Evolutionary conservation across 1,140 invertebrate species (phyloP).

Genomic region (Nephotettix cincticeps): DNA sequence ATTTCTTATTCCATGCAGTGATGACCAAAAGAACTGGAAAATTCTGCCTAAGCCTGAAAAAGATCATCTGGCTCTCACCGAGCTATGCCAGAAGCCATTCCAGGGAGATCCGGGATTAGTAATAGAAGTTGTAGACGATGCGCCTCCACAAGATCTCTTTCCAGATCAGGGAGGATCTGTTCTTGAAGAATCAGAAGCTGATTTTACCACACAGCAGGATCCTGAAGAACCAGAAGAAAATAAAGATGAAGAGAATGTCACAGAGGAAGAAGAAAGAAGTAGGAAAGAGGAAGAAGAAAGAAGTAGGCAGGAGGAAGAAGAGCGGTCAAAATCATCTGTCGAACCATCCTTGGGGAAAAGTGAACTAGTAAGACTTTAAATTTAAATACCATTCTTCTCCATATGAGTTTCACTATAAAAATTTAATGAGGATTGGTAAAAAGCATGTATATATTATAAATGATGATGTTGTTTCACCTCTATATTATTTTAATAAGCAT

Average conservation of each 20-base stretch:
- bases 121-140: slow-evolving; percentile 49
- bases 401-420: too few relatives aligned
- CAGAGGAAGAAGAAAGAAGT: background rate
- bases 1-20: slow-evolving; percentile 46
- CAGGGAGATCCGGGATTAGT: slow-evolving; percentile 57
- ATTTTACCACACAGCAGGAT: background rate
- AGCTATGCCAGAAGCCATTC: slow-evolving; percentile 53
- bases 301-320: background rate
- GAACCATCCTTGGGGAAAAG: background rate
- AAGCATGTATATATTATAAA: too few relatives aligned
- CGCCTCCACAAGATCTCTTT: background rate
- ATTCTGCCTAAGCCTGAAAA: slow-evolving; percentile 61
- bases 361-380: too few relatives aligned
- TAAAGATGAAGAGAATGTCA: background rate
- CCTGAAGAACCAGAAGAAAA: background rate
- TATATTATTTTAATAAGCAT: too few relatives aligned
- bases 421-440: too few relatives aligned
- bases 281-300: background rate
- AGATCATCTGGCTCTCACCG: slow-evolving; percentile 57
- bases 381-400: too few relatives aligned
- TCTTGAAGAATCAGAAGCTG: background rate
- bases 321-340: background rate
- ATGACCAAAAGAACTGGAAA: slow-evolving; percentile 66
- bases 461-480: too few relatives aligned
- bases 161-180: background rate